Base-by-base conservation (phyloP, 1,140 invertebrate species). In the Pogonomyrmex barbatus region DNA sequence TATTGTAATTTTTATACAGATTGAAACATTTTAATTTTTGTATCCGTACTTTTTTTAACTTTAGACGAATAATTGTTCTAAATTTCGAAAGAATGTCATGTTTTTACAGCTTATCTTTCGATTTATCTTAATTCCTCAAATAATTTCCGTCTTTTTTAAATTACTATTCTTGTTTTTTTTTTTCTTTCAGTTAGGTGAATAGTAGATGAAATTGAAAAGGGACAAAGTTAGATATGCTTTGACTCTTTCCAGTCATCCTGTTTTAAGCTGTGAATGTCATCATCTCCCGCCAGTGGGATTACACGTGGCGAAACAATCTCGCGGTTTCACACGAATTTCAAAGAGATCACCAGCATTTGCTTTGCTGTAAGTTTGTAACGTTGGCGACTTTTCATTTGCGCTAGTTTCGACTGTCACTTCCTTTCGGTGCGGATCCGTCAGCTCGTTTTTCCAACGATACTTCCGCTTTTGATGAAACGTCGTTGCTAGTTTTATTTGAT, bases 221-320 rank as follows among this genome's bases (percentile, higher is more conserved):
- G 12, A 60, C 6, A 33, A 33, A 63, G 76, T 50, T 17, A 24
- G 76, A 39, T 65, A 30, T 24, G 12, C 58, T 77, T 36, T 36
- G 76, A n/a, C 45, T 12, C 10, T 47, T 36, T 17, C 65, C 58
- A 39, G 42, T 14, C 33, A 65, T 14, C 45, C 24, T 50, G 2
- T 12, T 47, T 77, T 42, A 6, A 77, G 1, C 17, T 65, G 39
- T 14, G 17, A 45, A 50, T n/a, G 42, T 78, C 76, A 65, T 78
- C 30, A 65, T 17, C 30, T 42, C 47, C 5, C 42, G 2, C 10
- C 30, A 42, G 42, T 14, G 58, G 14, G 9, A 36, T 1, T 14
- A 54, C 47, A 10, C 12, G 33, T 30, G 77, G 2, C 36, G 33
- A 68, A 30, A 70, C 70, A 56, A 68, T 70, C 47, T 68, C 63